Base-by-base conservation (phyloP, 2,888 invertebrate species). In the Podotricha telesiphe region DNA sequence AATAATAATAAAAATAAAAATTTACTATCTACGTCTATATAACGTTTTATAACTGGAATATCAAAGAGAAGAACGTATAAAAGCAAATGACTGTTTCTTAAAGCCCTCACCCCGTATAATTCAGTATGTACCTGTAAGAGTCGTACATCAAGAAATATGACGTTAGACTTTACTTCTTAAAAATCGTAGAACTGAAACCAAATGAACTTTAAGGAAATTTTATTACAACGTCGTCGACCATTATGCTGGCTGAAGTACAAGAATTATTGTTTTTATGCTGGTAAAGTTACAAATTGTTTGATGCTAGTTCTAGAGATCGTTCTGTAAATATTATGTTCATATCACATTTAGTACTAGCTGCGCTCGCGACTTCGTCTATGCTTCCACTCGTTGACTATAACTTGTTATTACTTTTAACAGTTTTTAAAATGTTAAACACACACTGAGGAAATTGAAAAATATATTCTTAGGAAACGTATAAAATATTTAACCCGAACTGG, bases 261-360 rank as follows among this genome's bases (percentile, higher is more conserved):
- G 78, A 84, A 83, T 85, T 82, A 83, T 87, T 88, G 85, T 85
- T 86, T 86, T 87, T 86, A 87, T 83, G 10, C 37, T 34, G 34
- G 48, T 50, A 15, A 37, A n/a, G 34, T 34, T 34, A 62, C 28
- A 48, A 50, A 45, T 47, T 61, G 61, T 48, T 62, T 62, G 48
- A 47, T 17, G 17, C 7, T 4, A 28, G 6, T 19, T 47, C 17
- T 19, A 13, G 19, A 7, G 19, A 34, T 47, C 37, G 19, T 58
- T 34, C 28, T 28, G 6, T n/a, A n/a, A n/a, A n/a, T n/a, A n/a
- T n/a, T n/a, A n/a, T n/a, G n/a, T n/a, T n/a, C n/a, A n/a, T n/a
- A n/a, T n/a, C n/a, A n/a, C n/a, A n/a, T n/a, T n/a, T n/a, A n/a
- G n/a, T n/a, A n/a, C n/a, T n/a, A n/a, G n/a, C n/a, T n/a, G n/a